Percentiles rank a stretch among this genome's conserved stretches.
Conservation (phyloP, 2,113 vertebrate genomes). For the Globicephala melas region DNA sequence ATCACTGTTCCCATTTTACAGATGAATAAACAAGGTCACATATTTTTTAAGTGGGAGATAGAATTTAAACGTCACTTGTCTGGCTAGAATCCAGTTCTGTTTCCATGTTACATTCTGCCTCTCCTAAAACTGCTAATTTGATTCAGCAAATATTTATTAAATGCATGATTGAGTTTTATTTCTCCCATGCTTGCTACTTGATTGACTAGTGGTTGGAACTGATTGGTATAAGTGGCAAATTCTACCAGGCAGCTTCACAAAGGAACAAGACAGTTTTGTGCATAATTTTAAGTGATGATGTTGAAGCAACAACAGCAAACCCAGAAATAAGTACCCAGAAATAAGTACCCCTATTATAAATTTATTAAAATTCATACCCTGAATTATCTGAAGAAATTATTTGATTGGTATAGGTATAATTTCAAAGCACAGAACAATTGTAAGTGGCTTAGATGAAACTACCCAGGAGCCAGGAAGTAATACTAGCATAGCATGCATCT, state of each 20-base stretch:
- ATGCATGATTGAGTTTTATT: constrained; percentile 48
- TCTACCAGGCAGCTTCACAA: not conserved
- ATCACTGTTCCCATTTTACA: not conserved
- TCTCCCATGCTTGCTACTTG: not conserved
- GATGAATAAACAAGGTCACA: not conserved
- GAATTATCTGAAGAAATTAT: not conserved
- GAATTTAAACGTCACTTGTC: not conserved
- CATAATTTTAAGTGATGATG: not conserved
- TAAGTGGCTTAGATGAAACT: not conserved
- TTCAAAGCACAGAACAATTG: not conserved
- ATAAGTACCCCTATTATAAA: not conserved
- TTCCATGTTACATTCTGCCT: not conserved
- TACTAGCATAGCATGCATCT: not conserved
- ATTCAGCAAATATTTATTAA: constrained; percentile 53
- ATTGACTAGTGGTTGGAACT: constrained; percentile 21
- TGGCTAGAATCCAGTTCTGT: not conserved
- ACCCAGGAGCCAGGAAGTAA: not conserved
- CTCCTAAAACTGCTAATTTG: constrained; percentile 43
- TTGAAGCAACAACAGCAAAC: not conserved
- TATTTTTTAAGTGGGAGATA: not conserved
- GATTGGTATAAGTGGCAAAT: not conserved
- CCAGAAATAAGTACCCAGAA: too few relatives aligned
- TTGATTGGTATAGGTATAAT: not conserved
- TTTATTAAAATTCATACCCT: not conserved
- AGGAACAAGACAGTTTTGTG: not conserved